Evolutionary conservation across 2,113 vertebrate species (phyloP).

Genomic region (Columba janthina): DNA sequence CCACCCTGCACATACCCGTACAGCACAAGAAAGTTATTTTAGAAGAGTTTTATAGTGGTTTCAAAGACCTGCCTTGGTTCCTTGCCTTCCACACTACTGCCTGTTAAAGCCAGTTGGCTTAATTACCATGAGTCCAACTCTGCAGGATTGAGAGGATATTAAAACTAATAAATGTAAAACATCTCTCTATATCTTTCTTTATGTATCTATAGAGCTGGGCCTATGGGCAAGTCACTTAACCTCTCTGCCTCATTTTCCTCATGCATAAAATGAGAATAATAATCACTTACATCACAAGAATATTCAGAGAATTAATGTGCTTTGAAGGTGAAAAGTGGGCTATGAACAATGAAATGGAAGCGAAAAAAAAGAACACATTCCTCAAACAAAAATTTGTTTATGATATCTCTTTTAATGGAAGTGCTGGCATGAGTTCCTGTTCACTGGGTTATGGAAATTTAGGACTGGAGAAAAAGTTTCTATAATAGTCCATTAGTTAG

Average conservation of each 20-base stretch:
- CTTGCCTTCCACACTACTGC: background rate
- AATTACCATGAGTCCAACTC: background rate
- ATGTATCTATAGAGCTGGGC: background rate
- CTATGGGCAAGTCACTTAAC: slow-evolving; percentile 13
- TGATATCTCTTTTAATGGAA: background rate
- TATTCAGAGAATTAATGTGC: background rate
- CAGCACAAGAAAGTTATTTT: background rate
- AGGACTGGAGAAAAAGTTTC: background rate
- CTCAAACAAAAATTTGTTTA: background rate
- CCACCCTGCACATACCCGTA: rapidly evolving
- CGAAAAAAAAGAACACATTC: background rate
- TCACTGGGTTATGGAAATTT: background rate
- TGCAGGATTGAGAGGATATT: background rate
- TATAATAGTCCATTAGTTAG: background rate
- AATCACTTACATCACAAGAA: background rate
- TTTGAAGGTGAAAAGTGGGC: slow-evolving; percentile 18
- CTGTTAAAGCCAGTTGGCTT: background rate
- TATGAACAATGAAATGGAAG: background rate
- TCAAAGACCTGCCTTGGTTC: background rate
- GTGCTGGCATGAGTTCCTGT: background rate
- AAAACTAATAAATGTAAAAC: slow-evolving; percentile 16
- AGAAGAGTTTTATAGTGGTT: background rate
- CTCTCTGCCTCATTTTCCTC: slow-evolving; percentile 4
- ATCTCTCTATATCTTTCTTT: background rate
- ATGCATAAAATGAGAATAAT: slow-evolving; percentile 7